These are phyloP conservation scores for Carterocephalus palaemon DNA, from an alignment of 2,888 invertebrate species.

Conservation along the genomic window DNA sequence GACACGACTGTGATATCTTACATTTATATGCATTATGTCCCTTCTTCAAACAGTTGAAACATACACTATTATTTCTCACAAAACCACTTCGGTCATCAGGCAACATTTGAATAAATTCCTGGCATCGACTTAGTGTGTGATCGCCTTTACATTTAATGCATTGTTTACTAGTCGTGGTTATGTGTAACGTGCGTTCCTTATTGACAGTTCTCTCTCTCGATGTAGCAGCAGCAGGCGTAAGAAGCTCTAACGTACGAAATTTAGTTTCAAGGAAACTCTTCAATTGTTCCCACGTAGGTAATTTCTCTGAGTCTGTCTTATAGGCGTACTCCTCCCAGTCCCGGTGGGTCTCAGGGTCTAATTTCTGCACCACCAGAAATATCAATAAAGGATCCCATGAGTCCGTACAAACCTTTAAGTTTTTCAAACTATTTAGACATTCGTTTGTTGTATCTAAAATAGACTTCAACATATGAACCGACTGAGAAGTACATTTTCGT, in stretches of 20 bases:
- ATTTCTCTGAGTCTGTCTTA: constrained; percentile 16
- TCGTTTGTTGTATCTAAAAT: constrained; percentile 28
- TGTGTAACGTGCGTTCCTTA: constrained; percentile 12
- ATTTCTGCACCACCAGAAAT: constrained; percentile 31
- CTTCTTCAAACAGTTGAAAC: constrained; percentile 23
- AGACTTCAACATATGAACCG: constrained; percentile 6
- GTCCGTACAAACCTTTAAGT: constrained; percentile 28
- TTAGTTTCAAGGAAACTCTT: constrained; percentile 24
- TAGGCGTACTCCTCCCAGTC: constrained; percentile 31
- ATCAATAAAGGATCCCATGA: constrained; percentile 35
- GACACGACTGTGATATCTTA: constrained; percentile 19
- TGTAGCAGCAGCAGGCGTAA: constrained; percentile 1
- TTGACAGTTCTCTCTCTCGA: neutral
- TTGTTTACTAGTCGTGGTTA: neutral
- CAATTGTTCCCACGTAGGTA: constrained; percentile 26
- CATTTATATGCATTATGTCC: constrained; percentile 21
- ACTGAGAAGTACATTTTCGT: constrained; percentile 10
- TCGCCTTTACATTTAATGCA: neutral
- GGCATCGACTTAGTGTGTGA: constrained; percentile 20
- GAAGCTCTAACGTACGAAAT: constrained; percentile 25
- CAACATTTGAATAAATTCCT: too few species aligned
- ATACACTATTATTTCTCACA: constrained; percentile 11
- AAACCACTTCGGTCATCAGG: constrained; percentile 5
- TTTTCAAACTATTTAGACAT: constrained; percentile 31
- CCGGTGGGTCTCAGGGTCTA: constrained; percentile 34